These are phyloP conservation scores for Aegithalos caudatus DNA, from an alignment of 2,113 vertebrate species.

Conservation along the genomic window DNA sequence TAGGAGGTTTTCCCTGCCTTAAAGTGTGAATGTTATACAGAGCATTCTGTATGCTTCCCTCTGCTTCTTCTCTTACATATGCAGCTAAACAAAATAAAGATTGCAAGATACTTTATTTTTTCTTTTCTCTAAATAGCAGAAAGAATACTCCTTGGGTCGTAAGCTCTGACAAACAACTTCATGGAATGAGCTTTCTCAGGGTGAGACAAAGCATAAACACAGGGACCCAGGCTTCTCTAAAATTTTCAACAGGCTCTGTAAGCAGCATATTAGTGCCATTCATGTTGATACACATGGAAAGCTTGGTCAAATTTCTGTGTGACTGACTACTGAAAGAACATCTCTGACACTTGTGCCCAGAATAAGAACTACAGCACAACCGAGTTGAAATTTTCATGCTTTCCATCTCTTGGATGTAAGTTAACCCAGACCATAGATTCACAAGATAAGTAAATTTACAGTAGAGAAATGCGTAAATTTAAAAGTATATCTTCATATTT, in stretches of 20 bases:
- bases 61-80: neutral
- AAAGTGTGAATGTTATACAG: neutral
- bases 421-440: rapidly evolving
- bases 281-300: neutral
- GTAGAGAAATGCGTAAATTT: neutral
- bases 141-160: neutral
- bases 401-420: neutral
- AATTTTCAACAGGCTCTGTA: neutral
- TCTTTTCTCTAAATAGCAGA: neutral
- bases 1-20: neutral
- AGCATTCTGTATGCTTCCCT: neutral
- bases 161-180: neutral
- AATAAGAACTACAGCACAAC: neutral
- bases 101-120: neutral
- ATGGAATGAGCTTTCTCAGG: neutral
- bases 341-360: neutral
- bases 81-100: neutral
- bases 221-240: neutral
- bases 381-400: neutral
- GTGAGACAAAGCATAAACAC: neutral
- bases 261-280: neutral
- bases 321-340: neutral
- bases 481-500: neutral
- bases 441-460: neutral
- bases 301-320: neutral